Conservation (phyloP, 2,113 vertebrate species). For the Isichthys henryi region DNA sequence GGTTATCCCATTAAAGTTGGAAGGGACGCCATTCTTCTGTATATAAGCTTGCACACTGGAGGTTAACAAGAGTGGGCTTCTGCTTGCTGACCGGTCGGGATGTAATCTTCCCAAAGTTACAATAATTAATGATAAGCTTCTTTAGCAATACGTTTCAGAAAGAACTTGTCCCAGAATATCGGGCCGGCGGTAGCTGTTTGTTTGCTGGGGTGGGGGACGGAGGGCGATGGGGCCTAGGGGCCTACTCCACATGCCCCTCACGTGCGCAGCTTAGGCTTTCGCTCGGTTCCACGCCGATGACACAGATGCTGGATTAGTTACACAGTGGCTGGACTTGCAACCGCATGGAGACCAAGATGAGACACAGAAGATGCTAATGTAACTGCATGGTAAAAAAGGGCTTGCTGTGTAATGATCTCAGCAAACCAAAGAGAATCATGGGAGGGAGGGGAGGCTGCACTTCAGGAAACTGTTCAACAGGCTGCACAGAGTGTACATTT, state of each 20-base stretch:
- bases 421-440: neutral
- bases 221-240: constrained; percentile 7
- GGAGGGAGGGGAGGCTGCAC: neutral
- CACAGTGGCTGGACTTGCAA: constrained; percentile 27
- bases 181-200: constrained; percentile 90
- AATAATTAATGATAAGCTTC: constrained; percentile 99
- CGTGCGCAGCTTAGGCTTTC: constrained; percentile 87
- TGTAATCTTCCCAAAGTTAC: constrained; percentile 99
- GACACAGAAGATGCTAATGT: constrained; percentile 7
- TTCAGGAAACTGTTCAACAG: neutral
- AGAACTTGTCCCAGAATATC: constrained; percentile 96
- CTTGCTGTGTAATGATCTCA: neutral
- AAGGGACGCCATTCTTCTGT: constrained; percentile 99
- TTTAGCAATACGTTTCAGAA: constrained; percentile 98
- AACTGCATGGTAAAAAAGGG: neutral
- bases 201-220: constrained; percentile 50
- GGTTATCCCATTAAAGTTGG: constrained; percentile 99
- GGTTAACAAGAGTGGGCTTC: constrained; percentile 98
- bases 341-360: constrained; percentile 30
- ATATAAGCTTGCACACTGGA: constrained; percentile 98
- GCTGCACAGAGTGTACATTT: neutral
- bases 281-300: constrained; percentile 77
- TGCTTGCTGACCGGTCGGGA: constrained; percentile 94
- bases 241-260: constrained; percentile 72
- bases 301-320: constrained; percentile 43